Percentiles rank a stretch among this genome's conserved stretches.
Evolutionary conservation across 2,888 invertebrate species (phyloP).

Genomic region (Temnothorax unifasciatus): DNA sequence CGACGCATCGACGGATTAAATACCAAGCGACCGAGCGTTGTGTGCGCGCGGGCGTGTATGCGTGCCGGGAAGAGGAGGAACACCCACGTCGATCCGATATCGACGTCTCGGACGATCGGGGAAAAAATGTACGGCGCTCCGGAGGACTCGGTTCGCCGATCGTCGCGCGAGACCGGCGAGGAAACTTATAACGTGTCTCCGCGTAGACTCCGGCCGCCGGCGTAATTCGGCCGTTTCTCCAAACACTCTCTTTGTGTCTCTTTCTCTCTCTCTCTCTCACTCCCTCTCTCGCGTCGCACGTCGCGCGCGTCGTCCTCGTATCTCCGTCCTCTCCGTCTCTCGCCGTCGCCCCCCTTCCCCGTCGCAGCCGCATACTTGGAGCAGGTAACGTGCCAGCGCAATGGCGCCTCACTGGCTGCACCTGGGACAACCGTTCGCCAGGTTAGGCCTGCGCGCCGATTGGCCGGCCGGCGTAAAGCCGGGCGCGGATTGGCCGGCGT

Average conservation of each 20-base stretch:
- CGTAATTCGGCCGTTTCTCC: slow-evolving; percentile 45
- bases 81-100: slow-evolving; percentile 80
- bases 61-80: slow-evolving; percentile 69
- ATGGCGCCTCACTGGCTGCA: slow-evolving; percentile 81
- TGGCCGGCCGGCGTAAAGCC: slow-evolving; percentile 69
- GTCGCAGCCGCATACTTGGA: slow-evolving; percentile 31
- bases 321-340: too few relatives aligned
- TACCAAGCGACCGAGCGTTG: slow-evolving; percentile 16
- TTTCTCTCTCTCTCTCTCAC: not conserved
- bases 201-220: not conserved
- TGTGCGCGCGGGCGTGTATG: not conserved
- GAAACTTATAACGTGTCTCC: not conserved
- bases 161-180: slow-evolving; percentile 13
- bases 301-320: slow-evolving; percentile 34
- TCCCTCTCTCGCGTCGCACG: slow-evolving; percentile 20
- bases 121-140: slow-evolving; percentile 46
- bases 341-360: not conserved
- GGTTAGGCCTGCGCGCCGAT: slow-evolving; percentile 70
- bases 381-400: slow-evolving; percentile 78
- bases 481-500: slow-evolving; percentile 65
- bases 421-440: slow-evolving; percentile 81
- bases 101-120: slow-evolving; percentile 68
- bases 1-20: slow-evolving; percentile 32
- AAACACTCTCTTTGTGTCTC: slow-evolving; percentile 6
- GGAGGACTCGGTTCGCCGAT: not conserved